These are phyloP conservation scores for Thecophora atra DNA, from an alignment of 2,888 invertebrate species.

Conservation along the genomic window DNA sequence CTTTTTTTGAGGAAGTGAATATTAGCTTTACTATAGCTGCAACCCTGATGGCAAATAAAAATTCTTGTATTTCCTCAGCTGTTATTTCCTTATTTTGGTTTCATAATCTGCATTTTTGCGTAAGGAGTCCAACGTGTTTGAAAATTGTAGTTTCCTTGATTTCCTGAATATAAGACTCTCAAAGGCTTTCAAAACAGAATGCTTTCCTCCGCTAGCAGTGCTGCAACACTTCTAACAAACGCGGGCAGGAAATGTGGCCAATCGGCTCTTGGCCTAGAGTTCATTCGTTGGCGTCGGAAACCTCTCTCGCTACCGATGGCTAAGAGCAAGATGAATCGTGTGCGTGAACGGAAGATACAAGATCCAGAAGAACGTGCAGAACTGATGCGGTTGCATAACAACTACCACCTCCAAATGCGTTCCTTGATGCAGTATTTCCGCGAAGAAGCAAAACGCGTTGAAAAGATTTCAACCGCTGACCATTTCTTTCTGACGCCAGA, in stretches of 20 bases:
- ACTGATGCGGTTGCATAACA: conserved; percentile 73
- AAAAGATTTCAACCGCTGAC: conserved; percentile 68
- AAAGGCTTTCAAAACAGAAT: conserved; percentile 41
- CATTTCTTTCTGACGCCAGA: conserved; percentile 69
- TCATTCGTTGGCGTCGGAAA: conserved; percentile 74
- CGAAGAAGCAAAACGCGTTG: conserved; percentile 69
- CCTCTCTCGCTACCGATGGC: conserved; percentile 84
- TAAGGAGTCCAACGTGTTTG: background rate
- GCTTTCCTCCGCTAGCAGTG: conserved; percentile 51
- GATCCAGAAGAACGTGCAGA: conserved; percentile 74
- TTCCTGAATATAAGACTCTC: background rate
- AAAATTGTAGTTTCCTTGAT: conserved; percentile 3
- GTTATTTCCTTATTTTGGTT: background rate
- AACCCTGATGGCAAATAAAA: too few species aligned
- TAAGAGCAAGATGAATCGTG: conserved; percentile 79
- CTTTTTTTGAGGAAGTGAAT: too few species aligned
- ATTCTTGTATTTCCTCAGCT: background rate
- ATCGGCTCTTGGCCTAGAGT: conserved; percentile 57
- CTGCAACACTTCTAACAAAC: conserved; percentile 50
- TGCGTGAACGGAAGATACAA: conserved; percentile 72
- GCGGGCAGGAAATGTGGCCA: conserved; percentile 54
- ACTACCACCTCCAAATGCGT: conserved; percentile 73
- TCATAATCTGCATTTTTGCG: conserved; percentile 3
- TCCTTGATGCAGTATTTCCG: conserved; percentile 69
- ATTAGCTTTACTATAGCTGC: too few species aligned